Conservation (phyloP, 2,888 invertebrate species). For the Melikaiella ostensackeni region DNA sequence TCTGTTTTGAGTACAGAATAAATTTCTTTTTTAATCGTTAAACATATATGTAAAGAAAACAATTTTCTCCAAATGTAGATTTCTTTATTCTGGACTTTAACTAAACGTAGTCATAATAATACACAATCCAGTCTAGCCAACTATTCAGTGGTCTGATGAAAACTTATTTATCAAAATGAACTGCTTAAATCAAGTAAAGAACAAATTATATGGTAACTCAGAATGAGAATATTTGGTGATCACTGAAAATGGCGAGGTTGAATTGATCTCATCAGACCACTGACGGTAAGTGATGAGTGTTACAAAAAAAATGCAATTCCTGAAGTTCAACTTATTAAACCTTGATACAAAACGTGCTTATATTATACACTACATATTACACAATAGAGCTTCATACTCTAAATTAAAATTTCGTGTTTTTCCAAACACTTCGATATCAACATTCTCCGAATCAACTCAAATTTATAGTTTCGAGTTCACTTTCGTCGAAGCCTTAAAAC, state of each 20-base stretch:
- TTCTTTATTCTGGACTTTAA: conserved; percentile 28
- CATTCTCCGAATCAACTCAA: no score
- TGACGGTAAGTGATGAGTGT: background rate
- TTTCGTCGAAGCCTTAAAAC: no score
- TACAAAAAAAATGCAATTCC: background rate
- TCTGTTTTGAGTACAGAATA: background rate
- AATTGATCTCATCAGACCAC: background rate
- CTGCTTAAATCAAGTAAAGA: background rate
- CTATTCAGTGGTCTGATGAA: background rate
- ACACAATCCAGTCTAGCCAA: conserved; percentile 3
- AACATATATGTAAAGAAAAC: background rate
- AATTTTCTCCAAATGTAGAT: conserved; percentile 8
- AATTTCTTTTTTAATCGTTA: background rate
- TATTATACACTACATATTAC: background rate
- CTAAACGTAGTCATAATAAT: conserved; percentile 13
- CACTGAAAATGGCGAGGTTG: background rate
- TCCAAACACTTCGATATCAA: background rate
- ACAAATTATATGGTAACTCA: background rate
- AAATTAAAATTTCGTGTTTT: background rate
- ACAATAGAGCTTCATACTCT: background rate
- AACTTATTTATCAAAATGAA: background rate
- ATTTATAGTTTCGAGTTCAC: no score
- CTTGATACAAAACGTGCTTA: background rate
- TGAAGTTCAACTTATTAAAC: background rate
- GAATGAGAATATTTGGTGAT: background rate